Evolutionary conservation across 2,797 vertebrate species (phyloP).

Genomic region (Poliocrania exsul): DNA sequence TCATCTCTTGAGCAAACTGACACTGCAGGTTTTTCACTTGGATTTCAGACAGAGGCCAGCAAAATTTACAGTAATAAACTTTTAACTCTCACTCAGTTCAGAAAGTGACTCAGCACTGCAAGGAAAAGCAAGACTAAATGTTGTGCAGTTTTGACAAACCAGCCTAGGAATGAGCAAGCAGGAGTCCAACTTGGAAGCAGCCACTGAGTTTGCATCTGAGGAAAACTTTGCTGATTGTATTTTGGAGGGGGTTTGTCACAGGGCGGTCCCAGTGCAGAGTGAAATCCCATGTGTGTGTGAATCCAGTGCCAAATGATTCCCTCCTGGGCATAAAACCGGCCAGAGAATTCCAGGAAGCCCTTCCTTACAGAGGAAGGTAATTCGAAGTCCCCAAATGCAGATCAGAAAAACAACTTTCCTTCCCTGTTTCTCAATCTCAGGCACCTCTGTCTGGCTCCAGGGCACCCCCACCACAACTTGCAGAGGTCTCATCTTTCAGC

Average conservation of each 20-base stretch:
- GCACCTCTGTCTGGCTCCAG: slow-evolving; percentile 26
- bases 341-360: slow-evolving; percentile 31
- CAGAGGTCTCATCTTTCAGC: slow-evolving; percentile 43
- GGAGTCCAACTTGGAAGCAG: slow-evolving; percentile 40
- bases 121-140: slow-evolving; percentile 59
- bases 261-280: neutral
- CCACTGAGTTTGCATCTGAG: neutral
- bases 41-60: slow-evolving; percentile 34
- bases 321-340: neutral
- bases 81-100: slow-evolving; percentile 29
- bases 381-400: neutral
- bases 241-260: slow-evolving; percentile 25
- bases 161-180: slow-evolving; percentile 43
- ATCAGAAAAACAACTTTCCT: slow-evolving; percentile 13
- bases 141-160: slow-evolving; percentile 58
- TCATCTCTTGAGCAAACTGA: neutral
- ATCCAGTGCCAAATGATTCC: slow-evolving; percentile 15
- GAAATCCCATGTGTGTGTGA: neutral
- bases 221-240: slow-evolving; percentile 12
- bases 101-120: slow-evolving; percentile 61
- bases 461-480: neutral
- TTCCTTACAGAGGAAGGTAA: slow-evolving; percentile 23
- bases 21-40: neutral
- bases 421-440: slow-evolving; percentile 24
- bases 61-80: slow-evolving; percentile 50